Percentiles rank a stretch among this genome's conserved stretches.
These are phyloP conservation scores for Gambelia wislizenii DNA, from an alignment of 2,797 vertebrate species.

Conservation along the genomic window DNA sequence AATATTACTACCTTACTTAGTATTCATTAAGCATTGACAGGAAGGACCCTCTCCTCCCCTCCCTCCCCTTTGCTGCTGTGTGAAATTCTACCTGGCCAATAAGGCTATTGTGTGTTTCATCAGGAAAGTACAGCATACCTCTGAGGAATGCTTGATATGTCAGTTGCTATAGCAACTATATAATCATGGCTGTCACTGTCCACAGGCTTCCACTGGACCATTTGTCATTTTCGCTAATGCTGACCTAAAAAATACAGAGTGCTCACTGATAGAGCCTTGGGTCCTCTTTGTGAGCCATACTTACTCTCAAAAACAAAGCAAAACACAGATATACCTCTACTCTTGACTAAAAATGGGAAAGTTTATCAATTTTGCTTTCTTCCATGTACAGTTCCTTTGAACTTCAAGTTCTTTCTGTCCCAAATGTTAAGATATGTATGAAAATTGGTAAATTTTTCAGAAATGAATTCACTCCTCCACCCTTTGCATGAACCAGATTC, in stretches of 20 bases:
- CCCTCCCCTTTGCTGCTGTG: constrained; percentile 54
- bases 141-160: constrained; percentile 59
- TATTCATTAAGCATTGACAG: constrained; percentile 49
- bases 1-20: constrained; percentile 62
- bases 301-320: not conserved
- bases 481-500: no score
- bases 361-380: no score
- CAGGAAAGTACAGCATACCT: not conserved
- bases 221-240: constrained; percentile 37
- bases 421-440: no score
- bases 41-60: constrained; percentile 55
- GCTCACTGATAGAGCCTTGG: not conserved
- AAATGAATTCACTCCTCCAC: no score
- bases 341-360: no score
- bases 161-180: constrained; percentile 70
- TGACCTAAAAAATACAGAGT: constrained; percentile 21
- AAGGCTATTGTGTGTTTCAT: constrained; percentile 63
- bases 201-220: constrained; percentile 41
- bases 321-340: no score
- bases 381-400: no score
- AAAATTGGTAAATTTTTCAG: no score
- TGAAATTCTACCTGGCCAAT: constrained; percentile 66
- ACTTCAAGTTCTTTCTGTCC: no score
- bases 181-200: constrained; percentile 50
- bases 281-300: not conserved